Evolutionary conservation across 2,113 vertebrate species (phyloP), one percentile per base, ranked within the genome.

Genomic region (Spea multiplicata): DNA sequence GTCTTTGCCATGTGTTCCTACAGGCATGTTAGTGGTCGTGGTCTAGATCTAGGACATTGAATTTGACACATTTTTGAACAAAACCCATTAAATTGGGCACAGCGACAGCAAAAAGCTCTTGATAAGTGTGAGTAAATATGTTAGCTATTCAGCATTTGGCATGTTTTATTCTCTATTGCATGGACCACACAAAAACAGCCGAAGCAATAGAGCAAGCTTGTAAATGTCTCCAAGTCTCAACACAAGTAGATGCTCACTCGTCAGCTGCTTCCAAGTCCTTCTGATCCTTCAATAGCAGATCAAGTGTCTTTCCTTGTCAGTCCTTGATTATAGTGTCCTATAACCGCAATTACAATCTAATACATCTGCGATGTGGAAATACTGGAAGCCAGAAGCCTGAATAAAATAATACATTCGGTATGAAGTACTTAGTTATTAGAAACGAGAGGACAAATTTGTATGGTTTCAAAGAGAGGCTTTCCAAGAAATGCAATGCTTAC

Each of bases 281-380:
- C 59, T 72, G 30, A 46, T 66, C 13, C 46, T 72, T 57, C 49
- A 53, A 64, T 17, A 66, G 55, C 59, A 59, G 59, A 46, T 71
- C 68, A 5, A 67, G 76, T 72, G 53, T 72, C 66, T 16, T 77
- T 49, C 30, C 30, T 30, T 30, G 30, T 30, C 69, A 72, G 46
- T 64, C 46, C 16, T 47, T 55, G 64, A 75, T 75, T 57, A 75
- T n/a, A 30, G 64, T 16, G 59, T 75, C n/a, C 6, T n/a, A 59
- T 45, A 66, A 16, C 44, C 6, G 55, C 69, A 72, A 72, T 66
- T 78, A 66, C 72, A 68, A 78, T 71, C 76, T 78, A 59, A 8
- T 71, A 72, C 48, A 72, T 78, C 53, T 78, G 76, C 49, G 76
- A 78, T 78, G 76, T 71, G 68, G 59, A 78, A 78, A 71, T 59